Evolutionary conservation across 1,140 invertebrate species (phyloP), one percentile per base, ranked within the genome.

Genomic region (Wiebesia pumilae): DNA sequence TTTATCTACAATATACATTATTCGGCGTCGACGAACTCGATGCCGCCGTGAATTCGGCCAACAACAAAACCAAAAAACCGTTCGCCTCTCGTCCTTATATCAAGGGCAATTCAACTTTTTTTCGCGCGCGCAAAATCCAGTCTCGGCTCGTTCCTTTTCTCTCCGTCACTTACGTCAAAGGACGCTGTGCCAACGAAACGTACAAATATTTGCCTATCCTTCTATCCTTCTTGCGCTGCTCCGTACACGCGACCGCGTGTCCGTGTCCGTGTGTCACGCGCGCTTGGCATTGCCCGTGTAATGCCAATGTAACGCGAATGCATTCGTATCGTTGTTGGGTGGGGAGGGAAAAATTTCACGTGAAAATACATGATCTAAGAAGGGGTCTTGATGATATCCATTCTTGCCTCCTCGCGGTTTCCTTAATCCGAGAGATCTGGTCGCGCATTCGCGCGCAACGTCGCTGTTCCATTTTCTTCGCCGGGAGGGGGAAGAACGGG

Each of bases 301-400:
- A 16, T 19, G n/a, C 14, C n/a, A n/a, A 27, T 84, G 67, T 82
- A 43, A n/a, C 69, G 81, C 81, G 19, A 30, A 43, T 51, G 1
- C 54, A 54, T 54, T 24, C 40, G 33, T 43, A 27, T 47, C 84
- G 84, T 90, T 89, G 90, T n/a, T n/a, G 90, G 89, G 89, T 90
- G 91, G 90, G 90, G 89, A 90, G 88, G 88, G 89, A 89, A 83
- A 90, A 54, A 90, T 89, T 89, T 90, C 86, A 83, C 90, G 90
- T 90, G 83, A 89, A 89, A 89, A 90, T 89, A 89, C 84, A 83
- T 90, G 89, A 90, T 90, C 89, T 91, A 90, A 90, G 88, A 89
- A 88, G 87, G 89, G 87, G 62, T 89, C 86, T 87, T 88, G 82
- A 85, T 69, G 24, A 81, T 81, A 67, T 47, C 33, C 77, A 21